Percentiles rank a stretch among this genome's conserved stretches.
These are phyloP conservation scores for Leuctra nigra DNA, from an alignment of 2,888 invertebrate genomes.

Conservation along the genomic window DNA sequence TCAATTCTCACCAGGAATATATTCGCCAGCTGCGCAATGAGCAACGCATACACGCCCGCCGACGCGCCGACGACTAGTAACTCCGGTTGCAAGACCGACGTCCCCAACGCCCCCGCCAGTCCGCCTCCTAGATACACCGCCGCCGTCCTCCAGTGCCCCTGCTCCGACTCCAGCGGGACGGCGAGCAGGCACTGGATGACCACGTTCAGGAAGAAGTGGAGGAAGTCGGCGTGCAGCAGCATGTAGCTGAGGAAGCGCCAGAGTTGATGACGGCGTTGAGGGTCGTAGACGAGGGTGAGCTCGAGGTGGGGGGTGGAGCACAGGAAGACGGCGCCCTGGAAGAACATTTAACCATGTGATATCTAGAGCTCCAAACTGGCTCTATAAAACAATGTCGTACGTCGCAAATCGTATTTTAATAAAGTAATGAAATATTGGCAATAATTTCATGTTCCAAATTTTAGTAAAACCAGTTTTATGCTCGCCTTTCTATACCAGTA, in stretches of 20 bases:
- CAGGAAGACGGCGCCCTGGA: constrained; percentile 33
- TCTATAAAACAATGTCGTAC: too few species aligned
- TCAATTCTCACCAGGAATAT: constrained; percentile 58
- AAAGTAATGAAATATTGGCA: too few species aligned
- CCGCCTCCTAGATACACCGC: constrained; percentile 69
- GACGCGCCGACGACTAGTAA: constrained; percentile 81
- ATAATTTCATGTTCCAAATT: too few species aligned
- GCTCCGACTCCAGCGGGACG: constrained; percentile 55
- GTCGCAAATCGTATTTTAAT: too few species aligned
- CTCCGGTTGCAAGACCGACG: constrained; percentile 64
- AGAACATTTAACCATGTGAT: background rate
- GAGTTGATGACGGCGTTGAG: constrained; percentile 56
- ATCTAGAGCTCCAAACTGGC: background rate
- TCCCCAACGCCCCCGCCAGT: constrained; percentile 59
- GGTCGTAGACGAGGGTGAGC: constrained; percentile 49
- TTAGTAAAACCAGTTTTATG: too few species aligned
- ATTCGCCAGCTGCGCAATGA: constrained; percentile 82
- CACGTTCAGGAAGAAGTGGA: constrained; percentile 72
- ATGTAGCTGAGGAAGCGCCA: constrained; percentile 80
- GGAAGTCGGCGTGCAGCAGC: constrained; percentile 66
- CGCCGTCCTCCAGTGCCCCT: constrained; percentile 64
- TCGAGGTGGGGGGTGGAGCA: constrained; percentile 30
- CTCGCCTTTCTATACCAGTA: too few species aligned
- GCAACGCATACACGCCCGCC: constrained; percentile 82
- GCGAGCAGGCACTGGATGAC: constrained; percentile 56